These are phyloP conservation scores for Echinarachnius parma DNA, from an alignment of 53 echinoderm and acorn worm species.

Conservation along the genomic window DNA sequence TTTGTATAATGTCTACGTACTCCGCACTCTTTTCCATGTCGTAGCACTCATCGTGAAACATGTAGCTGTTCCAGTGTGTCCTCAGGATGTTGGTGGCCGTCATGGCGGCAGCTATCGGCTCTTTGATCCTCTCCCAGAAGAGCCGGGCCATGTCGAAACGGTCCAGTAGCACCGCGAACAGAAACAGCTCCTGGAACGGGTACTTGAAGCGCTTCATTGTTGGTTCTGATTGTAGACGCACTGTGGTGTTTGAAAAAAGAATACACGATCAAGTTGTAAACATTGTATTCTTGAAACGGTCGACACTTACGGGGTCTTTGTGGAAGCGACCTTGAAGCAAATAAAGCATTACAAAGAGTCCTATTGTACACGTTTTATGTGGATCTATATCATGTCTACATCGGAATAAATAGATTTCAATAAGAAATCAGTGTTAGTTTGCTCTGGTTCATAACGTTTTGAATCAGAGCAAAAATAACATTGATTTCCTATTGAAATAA, in stretches of 20 bases:
- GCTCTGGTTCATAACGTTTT: too few relatives aligned
- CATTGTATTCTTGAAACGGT: too few relatives aligned
- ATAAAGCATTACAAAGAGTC: too few relatives aligned
- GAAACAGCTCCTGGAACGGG: constrained; percentile 22
- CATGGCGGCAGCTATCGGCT: constrained; percentile 21
- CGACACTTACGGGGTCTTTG: too few relatives aligned
- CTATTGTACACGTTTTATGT: too few relatives aligned
- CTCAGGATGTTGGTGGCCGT: constrained; percentile 12
- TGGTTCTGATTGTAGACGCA: background rate
- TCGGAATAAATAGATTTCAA: too few relatives aligned
- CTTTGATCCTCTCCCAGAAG: constrained; percentile 21
- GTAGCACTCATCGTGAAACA: constrained; percentile 3
- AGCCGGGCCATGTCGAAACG: constrained; percentile 10
- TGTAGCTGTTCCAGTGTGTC: background rate
- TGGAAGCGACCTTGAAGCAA: too few relatives aligned
- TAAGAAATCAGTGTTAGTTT: too few relatives aligned
- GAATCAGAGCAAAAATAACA: too few relatives aligned
- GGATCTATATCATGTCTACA: too few relatives aligned
- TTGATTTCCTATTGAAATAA: too few relatives aligned
- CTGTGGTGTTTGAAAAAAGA: background rate
- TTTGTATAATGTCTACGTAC: background rate
- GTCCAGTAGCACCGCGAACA: constrained; percentile 4
- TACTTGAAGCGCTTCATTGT: background rate
- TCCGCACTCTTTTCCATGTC: constrained; percentile 5
- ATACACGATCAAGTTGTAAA: too few relatives aligned